These are phyloP conservation scores for Ambastaia sidthimunki DNA, from an alignment of 2,797 vertebrate genomes.

Conservation along the genomic window DNA sequence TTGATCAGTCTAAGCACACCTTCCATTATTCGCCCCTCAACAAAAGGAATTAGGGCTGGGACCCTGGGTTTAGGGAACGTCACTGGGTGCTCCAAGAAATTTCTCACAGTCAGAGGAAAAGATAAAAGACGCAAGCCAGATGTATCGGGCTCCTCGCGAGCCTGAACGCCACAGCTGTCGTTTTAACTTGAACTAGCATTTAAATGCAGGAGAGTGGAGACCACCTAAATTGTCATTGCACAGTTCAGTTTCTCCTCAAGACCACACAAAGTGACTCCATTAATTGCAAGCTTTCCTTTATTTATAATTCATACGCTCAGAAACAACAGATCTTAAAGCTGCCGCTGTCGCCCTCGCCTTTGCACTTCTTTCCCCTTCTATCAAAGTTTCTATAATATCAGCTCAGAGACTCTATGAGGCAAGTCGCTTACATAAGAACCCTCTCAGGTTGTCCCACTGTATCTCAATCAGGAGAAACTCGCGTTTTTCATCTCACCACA, in stretches of 20 bases:
- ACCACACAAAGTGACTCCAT: constrained; percentile 27
- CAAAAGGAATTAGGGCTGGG: constrained; percentile 31
- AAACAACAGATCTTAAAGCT: constrained; percentile 31
- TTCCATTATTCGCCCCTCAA: constrained; percentile 31
- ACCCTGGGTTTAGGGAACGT: constrained; percentile 5
- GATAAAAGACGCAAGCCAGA: constrained; percentile 21
- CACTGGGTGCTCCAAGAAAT: background rate
- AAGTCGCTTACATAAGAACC: constrained; percentile 53
- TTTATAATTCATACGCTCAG: constrained; percentile 47
- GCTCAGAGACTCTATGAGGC: constrained; percentile 37
- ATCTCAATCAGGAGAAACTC: constrained; percentile 63
- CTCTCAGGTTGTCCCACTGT: constrained; percentile 31
- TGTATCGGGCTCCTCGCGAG: background rate
- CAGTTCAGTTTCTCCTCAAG: background rate
- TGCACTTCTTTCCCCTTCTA: constrained; percentile 20
- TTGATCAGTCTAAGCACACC: constrained; percentile 41
- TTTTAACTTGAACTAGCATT: constrained; percentile 46
- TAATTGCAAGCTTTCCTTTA: constrained; percentile 42
- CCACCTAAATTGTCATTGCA: constrained; percentile 10
- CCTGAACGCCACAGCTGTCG: constrained; percentile 19
- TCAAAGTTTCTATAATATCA: constrained; percentile 65
- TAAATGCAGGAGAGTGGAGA: constrained; percentile 38
- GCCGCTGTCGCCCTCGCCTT: background rate
- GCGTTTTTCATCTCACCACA: constrained; percentile 28
- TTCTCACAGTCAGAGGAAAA: background rate